Base-by-base conservation (phyloP, 2,797 vertebrate genomes). In the Neosilurus mollespiculum region DNA sequence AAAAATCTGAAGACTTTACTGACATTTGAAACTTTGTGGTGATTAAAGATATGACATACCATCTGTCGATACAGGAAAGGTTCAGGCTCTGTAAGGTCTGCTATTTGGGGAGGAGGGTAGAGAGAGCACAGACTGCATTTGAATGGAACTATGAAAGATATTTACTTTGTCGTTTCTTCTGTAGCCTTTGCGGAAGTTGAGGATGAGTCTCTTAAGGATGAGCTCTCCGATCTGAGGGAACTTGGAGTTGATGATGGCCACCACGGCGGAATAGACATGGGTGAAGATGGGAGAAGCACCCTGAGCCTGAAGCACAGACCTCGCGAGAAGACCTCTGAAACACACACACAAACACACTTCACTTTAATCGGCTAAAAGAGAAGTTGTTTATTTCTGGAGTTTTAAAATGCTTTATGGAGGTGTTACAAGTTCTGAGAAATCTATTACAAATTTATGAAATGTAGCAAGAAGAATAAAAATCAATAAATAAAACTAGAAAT, bases 221-320 rank as follows among this genome's bases (percentile, higher is more conserved):
- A 99, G 92, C 90, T 99, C 98, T 89, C 98, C 98, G 0, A 97
- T 97, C 90, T 98, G 97, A 82, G 98, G 98, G 91, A 99, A 99
- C 90, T 99, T 99, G 49, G 98, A 98, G 93, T 99, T 99, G 92
- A 99, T 98, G 91, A 99, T 99, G 88, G 97, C 93, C 56, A 98
- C 96, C 16, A 99, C 93, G 0, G 96, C 97, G 2, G 97, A 93
- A 73, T 99, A 99, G 72, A 99, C 98, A 4, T 99, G 98, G 3
- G 97, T 98, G 78, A 99, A 99, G 92, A 96, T 99, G 0, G 98
- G 97, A 87, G 98, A 99, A 0, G 97, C 97, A 1, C 95, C 94
- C 90, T 99, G 98, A 51, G 98, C 98, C 93, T 97, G 97, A 76
- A 99, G 92, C 87, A 97, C 92, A 0, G 97, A 99, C 81, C 98